These are phyloP conservation scores for Abrostola tripartita DNA, from an alignment of 2,888 invertebrate species.

Conservation along the genomic window DNA sequence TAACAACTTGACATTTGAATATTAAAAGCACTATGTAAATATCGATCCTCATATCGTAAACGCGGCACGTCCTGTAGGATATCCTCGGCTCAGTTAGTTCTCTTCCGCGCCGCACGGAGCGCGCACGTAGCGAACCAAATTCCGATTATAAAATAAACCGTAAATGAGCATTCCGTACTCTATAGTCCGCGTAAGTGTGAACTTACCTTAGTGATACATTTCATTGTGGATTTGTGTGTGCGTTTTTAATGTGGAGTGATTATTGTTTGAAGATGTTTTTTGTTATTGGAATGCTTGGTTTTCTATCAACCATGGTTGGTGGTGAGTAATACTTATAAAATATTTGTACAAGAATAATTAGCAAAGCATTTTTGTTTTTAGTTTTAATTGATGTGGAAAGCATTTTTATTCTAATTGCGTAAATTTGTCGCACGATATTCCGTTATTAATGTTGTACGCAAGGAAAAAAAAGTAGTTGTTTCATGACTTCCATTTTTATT, in stretches of 20 bases:
- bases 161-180: slow-evolving; percentile 63
- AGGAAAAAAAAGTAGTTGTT: too few relatives aligned
- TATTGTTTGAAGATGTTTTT: slow-evolving; percentile 29
- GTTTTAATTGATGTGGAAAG: too few relatives aligned
- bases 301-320: slow-evolving; percentile 30
- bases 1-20: slow-evolving; percentile 72
- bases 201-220: slow-evolving; percentile 56
- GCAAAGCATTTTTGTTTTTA: too few relatives aligned
- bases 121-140: slow-evolving; percentile 77
- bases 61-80: slow-evolving; percentile 84
- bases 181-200: slow-evolving; percentile 60
- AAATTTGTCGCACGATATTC: too few relatives aligned
- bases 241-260: slow-evolving; percentile 22
- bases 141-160: slow-evolving; percentile 72
- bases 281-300: slow-evolving; percentile 34
- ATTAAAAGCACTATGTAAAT: slow-evolving; percentile 86
- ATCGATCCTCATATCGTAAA: slow-evolving; percentile 84
- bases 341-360: not conserved
- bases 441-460: too few relatives aligned
- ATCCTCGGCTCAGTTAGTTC: slow-evolving; percentile 81
- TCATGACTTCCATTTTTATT: too few relatives aligned
- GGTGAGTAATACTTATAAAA: slow-evolving; percentile 33
- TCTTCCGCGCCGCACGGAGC: slow-evolving; percentile 79
- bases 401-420: too few relatives aligned
- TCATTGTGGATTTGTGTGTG: slow-evolving; percentile 34